These are phyloP conservation scores for Ceratina australensis DNA, from an alignment of 1,140 invertebrate genomes.

Conservation along the genomic window DNA sequence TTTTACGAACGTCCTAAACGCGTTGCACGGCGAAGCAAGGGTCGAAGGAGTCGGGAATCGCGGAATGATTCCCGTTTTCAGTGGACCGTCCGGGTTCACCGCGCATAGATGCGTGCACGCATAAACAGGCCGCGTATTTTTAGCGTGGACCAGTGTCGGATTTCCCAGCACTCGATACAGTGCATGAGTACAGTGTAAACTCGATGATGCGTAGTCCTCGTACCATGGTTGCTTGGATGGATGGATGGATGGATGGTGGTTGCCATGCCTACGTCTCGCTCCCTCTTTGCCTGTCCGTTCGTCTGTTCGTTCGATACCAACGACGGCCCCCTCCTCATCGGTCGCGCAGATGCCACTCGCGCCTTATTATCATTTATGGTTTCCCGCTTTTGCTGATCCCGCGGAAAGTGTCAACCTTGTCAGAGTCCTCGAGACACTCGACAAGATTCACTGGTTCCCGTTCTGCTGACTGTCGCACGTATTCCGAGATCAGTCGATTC, in stretches of 20 bases:
- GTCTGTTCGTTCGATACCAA: slow-evolving; percentile 45
- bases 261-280: slow-evolving; percentile 55
- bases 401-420: slow-evolving; percentile 1
- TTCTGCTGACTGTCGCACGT: no score
- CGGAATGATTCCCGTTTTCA: background rate
- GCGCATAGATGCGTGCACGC: slow-evolving; percentile 19
- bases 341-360: background rate
- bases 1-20: no score
- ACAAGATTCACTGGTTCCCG: background rate
- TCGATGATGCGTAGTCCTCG: slow-evolving; percentile 9
- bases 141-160: slow-evolving; percentile 45
- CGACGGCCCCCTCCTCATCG: background rate
- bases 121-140: slow-evolving; percentile 51
- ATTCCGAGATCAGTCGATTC: no score
- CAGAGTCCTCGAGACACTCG: background rate
- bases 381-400: background rate
- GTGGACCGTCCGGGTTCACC: background rate
- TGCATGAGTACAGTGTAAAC: slow-evolving; percentile 31
- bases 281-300: slow-evolving; percentile 7
- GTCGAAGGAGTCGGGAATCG: slow-evolving; percentile 9
- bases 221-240: no score
- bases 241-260: slow-evolving; percentile 45
- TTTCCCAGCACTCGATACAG: slow-evolving; percentile 50
- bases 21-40: background rate
- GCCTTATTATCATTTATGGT: slow-evolving; percentile 41